These are phyloP conservation scores for Gortyna flavago DNA, from an alignment of 2,888 invertebrate species.

Conservation along the genomic window DNA sequence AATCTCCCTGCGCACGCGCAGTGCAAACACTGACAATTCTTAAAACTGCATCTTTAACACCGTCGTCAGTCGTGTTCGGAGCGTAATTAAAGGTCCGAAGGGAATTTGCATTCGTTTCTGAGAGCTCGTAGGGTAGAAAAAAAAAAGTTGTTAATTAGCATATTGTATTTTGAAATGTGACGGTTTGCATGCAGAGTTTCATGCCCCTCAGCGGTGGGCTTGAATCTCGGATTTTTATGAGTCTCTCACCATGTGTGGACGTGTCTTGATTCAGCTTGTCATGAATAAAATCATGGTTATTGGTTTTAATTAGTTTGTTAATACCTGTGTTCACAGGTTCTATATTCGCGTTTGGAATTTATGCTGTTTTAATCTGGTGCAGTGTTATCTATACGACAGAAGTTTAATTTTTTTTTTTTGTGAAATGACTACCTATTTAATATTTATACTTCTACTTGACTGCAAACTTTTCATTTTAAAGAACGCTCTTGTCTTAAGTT, in stretches of 20 bases:
- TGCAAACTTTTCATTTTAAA: background rate
- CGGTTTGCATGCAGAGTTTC: conserved; percentile 85
- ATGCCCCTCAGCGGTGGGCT: conserved; percentile 87
- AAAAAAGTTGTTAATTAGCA: conserved; percentile 87
- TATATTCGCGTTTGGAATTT: background rate
- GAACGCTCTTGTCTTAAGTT: background rate
- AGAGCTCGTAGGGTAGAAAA: conserved; percentile 87
- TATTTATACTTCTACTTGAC: background rate
- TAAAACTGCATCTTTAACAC: conserved; percentile 88
- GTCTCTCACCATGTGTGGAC: conserved; percentile 77
- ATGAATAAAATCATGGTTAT: conserved; percentile 55
- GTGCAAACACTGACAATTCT: conserved; percentile 82
- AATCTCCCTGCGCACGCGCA: conserved; percentile 77
- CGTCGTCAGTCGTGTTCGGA: conserved; percentile 86
- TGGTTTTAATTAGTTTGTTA: conserved; percentile 58
- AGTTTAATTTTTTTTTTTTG: background rate
- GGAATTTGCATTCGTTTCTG: conserved; percentile 88
- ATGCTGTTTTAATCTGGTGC: conserved; percentile 14
- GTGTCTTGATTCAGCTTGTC: conserved; percentile 64
- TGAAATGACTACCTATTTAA: background rate
- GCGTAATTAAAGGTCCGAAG: conserved; percentile 87
- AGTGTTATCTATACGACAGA: background rate
- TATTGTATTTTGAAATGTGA: conserved; percentile 90
- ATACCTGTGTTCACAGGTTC: conserved; percentile 17
- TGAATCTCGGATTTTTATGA: conserved; percentile 78